phyloP scores from a whole-genome alignment of 2,113 vertebrate genomes.

The Chloropsis cyanopogon region DNA sequence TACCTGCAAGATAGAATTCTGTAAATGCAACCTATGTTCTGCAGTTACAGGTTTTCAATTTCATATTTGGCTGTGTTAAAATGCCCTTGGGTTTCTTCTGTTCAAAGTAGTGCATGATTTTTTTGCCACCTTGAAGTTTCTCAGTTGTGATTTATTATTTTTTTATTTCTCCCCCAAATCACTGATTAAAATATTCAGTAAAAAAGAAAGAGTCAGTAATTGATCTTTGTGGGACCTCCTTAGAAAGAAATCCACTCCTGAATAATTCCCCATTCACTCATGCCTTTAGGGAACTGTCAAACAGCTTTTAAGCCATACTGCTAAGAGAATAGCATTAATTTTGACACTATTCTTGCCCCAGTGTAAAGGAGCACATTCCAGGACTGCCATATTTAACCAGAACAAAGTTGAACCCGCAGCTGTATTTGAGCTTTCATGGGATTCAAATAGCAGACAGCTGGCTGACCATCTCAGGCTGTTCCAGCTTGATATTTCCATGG shows the following conservation, averaged over 20 bases:
- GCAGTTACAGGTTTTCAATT: neutral
- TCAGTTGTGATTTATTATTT: neutral
- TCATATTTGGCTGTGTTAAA: neutral
- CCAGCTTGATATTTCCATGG: neutral
- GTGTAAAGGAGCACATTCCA: neutral
- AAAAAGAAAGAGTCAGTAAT: neutral
- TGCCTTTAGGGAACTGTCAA: neutral
- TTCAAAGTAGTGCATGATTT: neutral
- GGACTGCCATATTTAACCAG: neutral
- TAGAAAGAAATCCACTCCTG: neutral
- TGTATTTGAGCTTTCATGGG: conserved; percentile 28
- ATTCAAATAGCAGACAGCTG: conserved; percentile 43
- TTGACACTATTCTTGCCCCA: conserved; percentile 10
- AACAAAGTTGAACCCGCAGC: conserved; percentile 24
- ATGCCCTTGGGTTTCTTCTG: neutral
- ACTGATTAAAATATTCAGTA: neutral
- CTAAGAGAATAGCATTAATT: conserved; percentile 5
- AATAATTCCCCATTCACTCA: neutral
- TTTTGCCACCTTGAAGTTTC: neutral
- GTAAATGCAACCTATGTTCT: neutral
- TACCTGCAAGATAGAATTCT: neutral
- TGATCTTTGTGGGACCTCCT: neutral
- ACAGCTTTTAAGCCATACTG: conserved; percentile 11
- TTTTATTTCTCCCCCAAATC: neutral
- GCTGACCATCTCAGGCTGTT: neutral